Conservation (phyloP, 1,140 invertebrate species). For the Heliconius melpomene region DNA sequence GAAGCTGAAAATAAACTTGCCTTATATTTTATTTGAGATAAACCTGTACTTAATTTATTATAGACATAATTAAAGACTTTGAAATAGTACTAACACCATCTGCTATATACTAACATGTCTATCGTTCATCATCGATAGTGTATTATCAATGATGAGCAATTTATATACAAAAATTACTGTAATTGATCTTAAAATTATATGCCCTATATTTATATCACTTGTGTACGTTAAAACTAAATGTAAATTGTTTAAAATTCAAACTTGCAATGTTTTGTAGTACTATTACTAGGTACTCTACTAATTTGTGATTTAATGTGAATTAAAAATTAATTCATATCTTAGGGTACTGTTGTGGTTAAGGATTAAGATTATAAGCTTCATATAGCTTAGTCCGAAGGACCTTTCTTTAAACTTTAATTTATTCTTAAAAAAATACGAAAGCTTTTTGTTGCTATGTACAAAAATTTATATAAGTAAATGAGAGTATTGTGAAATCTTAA, state of each 20-base stretch:
- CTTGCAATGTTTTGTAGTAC: not conserved
- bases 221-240: not conserved
- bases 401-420: too few species aligned
- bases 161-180: not conserved
- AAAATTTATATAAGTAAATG: not conserved
- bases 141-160: not conserved
- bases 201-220: not conserved
- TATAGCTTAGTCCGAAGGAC: too few species aligned
- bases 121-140: not conserved
- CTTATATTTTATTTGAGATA: not conserved
- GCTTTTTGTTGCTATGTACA: not conserved
- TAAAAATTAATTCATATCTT: too few species aligned
- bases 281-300: too few species aligned
- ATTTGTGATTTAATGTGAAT: too few species aligned
- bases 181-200: not conserved
- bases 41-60: too few species aligned
- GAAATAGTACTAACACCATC: not conserved
- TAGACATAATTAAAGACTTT: too few species aligned
- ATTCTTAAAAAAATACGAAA: too few species aligned
- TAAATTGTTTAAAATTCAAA: not conserved
- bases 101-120: not conserved
- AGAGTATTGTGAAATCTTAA: constrained; percentile 2
- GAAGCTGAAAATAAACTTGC: not conserved
- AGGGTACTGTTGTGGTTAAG: too few species aligned
- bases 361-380: too few species aligned